phyloP scores from a whole-genome alignment of 2,113 vertebrate genomes.

The Dicentrarchus labrax region DNA sequence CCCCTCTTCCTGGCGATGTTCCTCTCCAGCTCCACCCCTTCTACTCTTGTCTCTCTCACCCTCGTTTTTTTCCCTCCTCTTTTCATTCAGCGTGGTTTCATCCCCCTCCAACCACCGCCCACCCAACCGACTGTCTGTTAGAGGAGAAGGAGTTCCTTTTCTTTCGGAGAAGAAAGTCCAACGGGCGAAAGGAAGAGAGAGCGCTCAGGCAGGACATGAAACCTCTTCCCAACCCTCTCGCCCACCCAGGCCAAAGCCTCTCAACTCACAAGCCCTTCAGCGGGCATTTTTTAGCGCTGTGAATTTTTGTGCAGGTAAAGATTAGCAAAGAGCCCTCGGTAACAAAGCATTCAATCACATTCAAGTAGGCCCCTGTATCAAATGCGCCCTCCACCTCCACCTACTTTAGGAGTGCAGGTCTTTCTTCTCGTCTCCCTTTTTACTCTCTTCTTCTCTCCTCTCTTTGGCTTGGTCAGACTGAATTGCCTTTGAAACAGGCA shows the following conservation, averaged over 20 bases:
- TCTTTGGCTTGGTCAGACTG: slow-evolving; percentile 90
- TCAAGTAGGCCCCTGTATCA: slow-evolving; percentile 91
- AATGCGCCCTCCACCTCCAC: slow-evolving; percentile 91
- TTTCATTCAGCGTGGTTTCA: slow-evolving; percentile 75
- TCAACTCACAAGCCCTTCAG: slow-evolving; percentile 81
- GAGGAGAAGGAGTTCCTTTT: slow-evolving; percentile 80
- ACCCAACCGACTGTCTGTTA: slow-evolving; percentile 74
- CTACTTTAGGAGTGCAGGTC: slow-evolving; percentile 84
- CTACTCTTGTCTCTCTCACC: slow-evolving; percentile 22
- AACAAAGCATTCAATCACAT: slow-evolving; percentile 94
- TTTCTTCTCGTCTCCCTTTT: slow-evolving; percentile 87
- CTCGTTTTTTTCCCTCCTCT: slow-evolving; percentile 63
- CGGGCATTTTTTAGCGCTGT: slow-evolving; percentile 76
- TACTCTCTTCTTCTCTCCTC: slow-evolving; percentile 81
- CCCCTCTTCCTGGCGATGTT: slow-evolving; percentile 73
- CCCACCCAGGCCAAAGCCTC: slow-evolving; percentile 79
- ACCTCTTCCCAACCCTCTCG: slow-evolving; percentile 61
- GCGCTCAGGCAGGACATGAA: slow-evolving; percentile 47
- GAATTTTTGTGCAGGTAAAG: slow-evolving; percentile 92
- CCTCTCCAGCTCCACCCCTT: slow-evolving; percentile 51
- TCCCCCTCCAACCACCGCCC: slow-evolving; percentile 46
- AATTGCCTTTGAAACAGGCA: slow-evolving; percentile 93
- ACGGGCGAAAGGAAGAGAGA: slow-evolving; percentile 53
- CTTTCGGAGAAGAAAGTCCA: slow-evolving; percentile 80
- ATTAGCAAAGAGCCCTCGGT: slow-evolving; percentile 88